Percentiles rank a stretch among this genome's conserved stretches.
Evolutionary conservation across 2,888 invertebrate genomes (phyloP).

Genomic region (Drosophila greeni): DNA sequence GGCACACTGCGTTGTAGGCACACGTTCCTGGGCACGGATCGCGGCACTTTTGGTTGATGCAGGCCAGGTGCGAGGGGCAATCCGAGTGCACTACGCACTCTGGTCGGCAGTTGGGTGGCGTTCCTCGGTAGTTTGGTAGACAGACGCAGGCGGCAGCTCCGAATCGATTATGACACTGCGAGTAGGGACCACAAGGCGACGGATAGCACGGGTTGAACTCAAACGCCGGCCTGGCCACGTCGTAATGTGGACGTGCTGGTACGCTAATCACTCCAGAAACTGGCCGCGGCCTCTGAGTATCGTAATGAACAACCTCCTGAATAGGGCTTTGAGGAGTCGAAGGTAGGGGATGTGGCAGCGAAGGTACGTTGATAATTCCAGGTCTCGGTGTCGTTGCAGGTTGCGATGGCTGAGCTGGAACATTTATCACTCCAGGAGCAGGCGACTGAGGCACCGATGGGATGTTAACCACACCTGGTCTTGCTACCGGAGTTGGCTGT

Average conservation of each 20-base stretch:
- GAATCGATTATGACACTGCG: slow-evolving; percentile 84
- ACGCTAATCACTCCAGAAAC: slow-evolving; percentile 32
- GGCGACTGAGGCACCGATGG: slow-evolving; percentile 14
- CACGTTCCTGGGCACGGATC: slow-evolving; percentile 87
- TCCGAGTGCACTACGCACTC: slow-evolving; percentile 81
- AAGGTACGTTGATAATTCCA: slow-evolving; percentile 36
- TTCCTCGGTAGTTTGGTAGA: slow-evolving; percentile 81
- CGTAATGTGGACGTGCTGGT: slow-evolving; percentile 34
- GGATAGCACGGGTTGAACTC: slow-evolving; percentile 81
- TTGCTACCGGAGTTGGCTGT: slow-evolving; percentile 5
- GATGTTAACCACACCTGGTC: slow-evolving; percentile 26
- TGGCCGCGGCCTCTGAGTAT: slow-evolving; percentile 21
- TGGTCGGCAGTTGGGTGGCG: slow-evolving; percentile 82
- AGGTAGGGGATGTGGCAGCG: slow-evolving; percentile 18
- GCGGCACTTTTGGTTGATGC: slow-evolving; percentile 83
- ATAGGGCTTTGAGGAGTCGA: slow-evolving; percentile 65
- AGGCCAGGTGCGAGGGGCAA: slow-evolving; percentile 81
- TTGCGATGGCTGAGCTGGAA: slow-evolving; percentile 17
- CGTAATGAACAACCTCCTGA: slow-evolving; percentile 57
- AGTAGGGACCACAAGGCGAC: slow-evolving; percentile 84
- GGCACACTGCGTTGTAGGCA: slow-evolving; percentile 85
- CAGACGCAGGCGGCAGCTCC: slow-evolving; percentile 82
- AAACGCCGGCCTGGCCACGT: slow-evolving; percentile 39
- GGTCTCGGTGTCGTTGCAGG: slow-evolving; percentile 11
- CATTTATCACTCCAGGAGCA: slow-evolving; percentile 27